Percentiles rank a stretch among this genome's conserved stretches.
These are phyloP conservation scores for Acronicta leporina DNA, from an alignment of 2,888 invertebrate genomes.

Conservation along the genomic window DNA sequence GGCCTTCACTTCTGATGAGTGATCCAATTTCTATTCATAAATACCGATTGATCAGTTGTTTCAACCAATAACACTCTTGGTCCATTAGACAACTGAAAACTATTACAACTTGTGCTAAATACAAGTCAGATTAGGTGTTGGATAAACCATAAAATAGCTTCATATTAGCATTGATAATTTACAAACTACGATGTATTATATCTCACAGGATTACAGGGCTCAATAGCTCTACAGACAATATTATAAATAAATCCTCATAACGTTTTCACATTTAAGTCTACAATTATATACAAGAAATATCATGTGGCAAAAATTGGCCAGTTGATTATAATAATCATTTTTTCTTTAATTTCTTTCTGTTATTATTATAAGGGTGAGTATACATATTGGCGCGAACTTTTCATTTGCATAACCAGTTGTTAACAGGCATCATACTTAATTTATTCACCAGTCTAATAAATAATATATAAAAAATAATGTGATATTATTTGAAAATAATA, in stretches of 20 bases:
- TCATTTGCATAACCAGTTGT: too few species aligned
- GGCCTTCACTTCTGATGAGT: neutral
- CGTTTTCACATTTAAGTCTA: slow-evolving; percentile 25
- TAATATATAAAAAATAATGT: too few species aligned
- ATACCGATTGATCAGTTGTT: neutral
- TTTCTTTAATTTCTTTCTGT: neutral
- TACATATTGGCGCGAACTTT: neutral
- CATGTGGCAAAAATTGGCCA: slow-evolving; percentile 26
- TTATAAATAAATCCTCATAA: slow-evolving; percentile 24
- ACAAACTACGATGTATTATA: slow-evolving; percentile 21
- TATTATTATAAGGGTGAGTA: slow-evolving; percentile 1
- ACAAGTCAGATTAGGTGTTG: too few species aligned
- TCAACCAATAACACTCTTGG: neutral
- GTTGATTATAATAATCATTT: slow-evolving; percentile 16
- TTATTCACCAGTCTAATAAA: too few species aligned
- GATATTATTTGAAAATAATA: too few species aligned
- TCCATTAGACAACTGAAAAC: too few species aligned
- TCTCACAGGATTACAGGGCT: slow-evolving; percentile 15
- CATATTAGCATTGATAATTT: neutral
- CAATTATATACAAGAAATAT: slow-evolving; percentile 49
- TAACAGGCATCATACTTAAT: too few species aligned
- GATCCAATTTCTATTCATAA: neutral
- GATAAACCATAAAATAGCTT: neutral
- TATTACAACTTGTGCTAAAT: too few species aligned
- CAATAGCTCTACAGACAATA: slow-evolving; percentile 31